phyloP scores from a whole-genome alignment of 1,140 invertebrate species.

The Gryon sp. region DNA sequence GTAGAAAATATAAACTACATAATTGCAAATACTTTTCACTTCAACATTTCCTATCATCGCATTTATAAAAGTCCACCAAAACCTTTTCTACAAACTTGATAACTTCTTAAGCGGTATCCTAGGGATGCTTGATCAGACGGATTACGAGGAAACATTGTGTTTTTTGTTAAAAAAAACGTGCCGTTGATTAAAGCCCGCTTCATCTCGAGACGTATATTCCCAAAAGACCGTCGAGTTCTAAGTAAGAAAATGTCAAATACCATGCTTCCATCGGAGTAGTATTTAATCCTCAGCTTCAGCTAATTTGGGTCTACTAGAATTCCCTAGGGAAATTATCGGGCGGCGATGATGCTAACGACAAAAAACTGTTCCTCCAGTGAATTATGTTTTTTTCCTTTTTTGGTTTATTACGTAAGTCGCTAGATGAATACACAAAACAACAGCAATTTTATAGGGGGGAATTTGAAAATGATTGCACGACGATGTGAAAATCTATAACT shows the following conservation, averaged over 20 bases:
- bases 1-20: no score
- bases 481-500: conserved; percentile 26
- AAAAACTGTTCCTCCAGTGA: background rate
- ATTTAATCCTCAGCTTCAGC: conserved; percentile 8
- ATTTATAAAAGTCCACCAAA: no score
- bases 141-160: background rate
- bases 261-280: background rate
- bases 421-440: no score
- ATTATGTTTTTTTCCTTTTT: no score
- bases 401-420: no score
- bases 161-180: conserved; percentile 14
- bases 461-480: conserved; percentile 15
- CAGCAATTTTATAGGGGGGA: no score
- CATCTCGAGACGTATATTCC: conserved; percentile 25
- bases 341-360: background rate
- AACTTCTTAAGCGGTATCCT: background rate
- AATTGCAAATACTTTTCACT: no score
- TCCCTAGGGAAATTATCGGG: background rate
- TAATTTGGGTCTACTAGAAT: conserved; percentile 4
- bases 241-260: conserved; percentile 27
- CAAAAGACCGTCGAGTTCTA: conserved; percentile 1
- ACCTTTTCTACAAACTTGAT: no score
- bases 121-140: conserved; percentile 6
- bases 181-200: conserved; percentile 30
- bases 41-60: no score